Conservation (phyloP, 2,113 vertebrate genomes). For the Equus quagga region DNA sequence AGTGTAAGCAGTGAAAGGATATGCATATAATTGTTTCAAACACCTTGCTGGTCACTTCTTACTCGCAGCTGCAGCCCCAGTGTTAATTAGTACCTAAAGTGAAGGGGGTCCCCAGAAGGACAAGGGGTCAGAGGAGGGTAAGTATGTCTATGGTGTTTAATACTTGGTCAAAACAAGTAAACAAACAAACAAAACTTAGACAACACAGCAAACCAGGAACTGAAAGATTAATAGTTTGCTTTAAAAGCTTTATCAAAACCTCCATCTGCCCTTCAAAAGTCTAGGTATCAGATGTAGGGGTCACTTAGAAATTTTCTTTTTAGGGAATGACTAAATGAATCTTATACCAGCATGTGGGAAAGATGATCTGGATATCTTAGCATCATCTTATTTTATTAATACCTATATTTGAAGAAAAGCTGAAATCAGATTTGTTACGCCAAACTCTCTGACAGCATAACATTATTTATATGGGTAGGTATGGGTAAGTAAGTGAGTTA, state of each 20-base stretch:
- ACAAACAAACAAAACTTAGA: not conserved
- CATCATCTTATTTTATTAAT: slow-evolving; percentile 52
- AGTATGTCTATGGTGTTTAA: not conserved
- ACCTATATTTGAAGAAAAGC: slow-evolving; percentile 49
- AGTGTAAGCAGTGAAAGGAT: not conserved
- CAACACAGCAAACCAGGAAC: not conserved
- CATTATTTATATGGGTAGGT: slow-evolving; percentile 73
- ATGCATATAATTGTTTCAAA: not conserved
- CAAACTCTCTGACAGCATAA: slow-evolving; percentile 46
- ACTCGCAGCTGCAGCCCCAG: not conserved
- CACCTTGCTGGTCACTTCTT: not conserved
- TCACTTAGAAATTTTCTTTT: not conserved
- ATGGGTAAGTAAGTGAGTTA: slow-evolving; percentile 81
- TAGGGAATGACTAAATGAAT: not conserved
- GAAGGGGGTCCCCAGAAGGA: not conserved
- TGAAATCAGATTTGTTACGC: slow-evolving; percentile 64
- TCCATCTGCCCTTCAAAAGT: not conserved
- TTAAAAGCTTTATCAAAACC: not conserved
- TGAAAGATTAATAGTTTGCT: not conserved
- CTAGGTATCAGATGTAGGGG: not conserved
- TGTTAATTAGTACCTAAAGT: not conserved
- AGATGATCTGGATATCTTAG: not conserved
- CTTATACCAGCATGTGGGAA: not conserved
- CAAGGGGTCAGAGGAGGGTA: not conserved
- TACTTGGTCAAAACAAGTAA: not conserved